Evolutionary conservation across 2,113 vertebrate genomes (phyloP).

Genomic region (Leucopsar rothschildi): DNA sequence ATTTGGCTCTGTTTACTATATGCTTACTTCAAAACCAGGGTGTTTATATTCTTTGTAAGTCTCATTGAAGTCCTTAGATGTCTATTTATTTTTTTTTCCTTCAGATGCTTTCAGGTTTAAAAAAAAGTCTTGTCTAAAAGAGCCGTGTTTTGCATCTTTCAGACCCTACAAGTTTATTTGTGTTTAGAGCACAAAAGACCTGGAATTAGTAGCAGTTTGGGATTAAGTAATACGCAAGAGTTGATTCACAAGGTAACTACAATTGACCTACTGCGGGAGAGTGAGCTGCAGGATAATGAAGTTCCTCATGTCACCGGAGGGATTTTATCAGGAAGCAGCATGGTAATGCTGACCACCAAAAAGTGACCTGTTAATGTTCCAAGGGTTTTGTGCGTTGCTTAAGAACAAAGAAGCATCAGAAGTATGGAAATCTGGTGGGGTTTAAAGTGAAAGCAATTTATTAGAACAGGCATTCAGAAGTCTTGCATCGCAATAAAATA

Average conservation of each 20-base stretch:
- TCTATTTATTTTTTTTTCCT: not conserved
- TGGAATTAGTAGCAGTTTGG: not conserved
- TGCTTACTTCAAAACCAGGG: not conserved
- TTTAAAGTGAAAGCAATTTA: not conserved
- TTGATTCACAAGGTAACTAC: not conserved
- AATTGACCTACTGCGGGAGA: not conserved
- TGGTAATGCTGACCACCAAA: not conserved
- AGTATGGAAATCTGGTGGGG: rapidly evolving
- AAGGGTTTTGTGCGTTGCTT: not conserved
- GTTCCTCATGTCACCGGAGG: not conserved
- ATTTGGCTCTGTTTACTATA: not conserved
- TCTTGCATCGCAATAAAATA: not conserved
- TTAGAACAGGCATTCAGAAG: not conserved
- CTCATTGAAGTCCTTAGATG: not conserved
- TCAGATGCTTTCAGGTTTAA: not conserved
- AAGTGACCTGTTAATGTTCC: not conserved
- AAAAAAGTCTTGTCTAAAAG: not conserved
- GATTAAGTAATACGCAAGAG: not conserved
- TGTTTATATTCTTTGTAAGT: not conserved
- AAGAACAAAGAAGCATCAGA: not conserved
- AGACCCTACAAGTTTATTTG: not conserved
- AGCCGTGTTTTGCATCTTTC: not conserved
- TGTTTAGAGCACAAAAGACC: not conserved
- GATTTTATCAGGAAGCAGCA: not conserved
- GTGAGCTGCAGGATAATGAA: not conserved